A percentile compares a stretch with the other conserved stretches of the same genome.
Evolutionary conservation across 2,797 vertebrate species (phyloP).

Genomic region (Masticophis lateralis): DNA sequence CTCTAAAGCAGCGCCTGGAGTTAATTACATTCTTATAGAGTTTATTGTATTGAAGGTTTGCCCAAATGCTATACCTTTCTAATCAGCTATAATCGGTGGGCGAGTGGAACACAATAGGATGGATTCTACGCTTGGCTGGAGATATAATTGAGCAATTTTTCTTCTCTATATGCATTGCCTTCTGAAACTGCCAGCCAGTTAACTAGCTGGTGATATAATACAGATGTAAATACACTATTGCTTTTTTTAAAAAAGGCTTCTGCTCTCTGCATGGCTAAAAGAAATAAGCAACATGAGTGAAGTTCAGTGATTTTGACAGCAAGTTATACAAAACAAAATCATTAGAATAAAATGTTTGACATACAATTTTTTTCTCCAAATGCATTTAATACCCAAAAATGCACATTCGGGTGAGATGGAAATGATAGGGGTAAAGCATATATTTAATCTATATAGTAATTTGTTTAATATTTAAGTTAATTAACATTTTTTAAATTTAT

Average conservation of each 20-base stretch:
- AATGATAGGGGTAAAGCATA: neutral
- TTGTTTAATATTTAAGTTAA: neutral
- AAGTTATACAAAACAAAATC: slow-evolving; percentile 4
- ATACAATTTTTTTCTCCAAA: neutral
- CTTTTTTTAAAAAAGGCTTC: neutral
- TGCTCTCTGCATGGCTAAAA: neutral
- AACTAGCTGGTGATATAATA: neutral
- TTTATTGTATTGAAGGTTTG: slow-evolving; percentile 11
- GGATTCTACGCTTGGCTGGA: slow-evolving; percentile 24
- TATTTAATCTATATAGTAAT: neutral
- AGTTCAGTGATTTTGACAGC: slow-evolving; percentile 12
- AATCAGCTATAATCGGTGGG: neutral
- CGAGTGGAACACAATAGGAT: slow-evolving; percentile 20
- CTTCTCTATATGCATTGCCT: neutral
- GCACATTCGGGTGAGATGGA: neutral
- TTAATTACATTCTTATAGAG: neutral
- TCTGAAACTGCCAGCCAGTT: neutral
- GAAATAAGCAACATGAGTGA: slow-evolving; percentile 20
- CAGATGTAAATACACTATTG: neutral
- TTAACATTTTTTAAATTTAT: neutral
- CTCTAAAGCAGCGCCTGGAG: neutral
- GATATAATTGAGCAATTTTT: neutral
- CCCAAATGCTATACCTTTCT: neutral
- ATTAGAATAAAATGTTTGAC: slow-evolving; percentile 14
- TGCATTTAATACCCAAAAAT: neutral